Percentiles rank a stretch among this genome's conserved stretches.
phyloP scores from a whole-genome alignment of 2,797 vertebrate species.

The Rhynchonycteris naso region DNA sequence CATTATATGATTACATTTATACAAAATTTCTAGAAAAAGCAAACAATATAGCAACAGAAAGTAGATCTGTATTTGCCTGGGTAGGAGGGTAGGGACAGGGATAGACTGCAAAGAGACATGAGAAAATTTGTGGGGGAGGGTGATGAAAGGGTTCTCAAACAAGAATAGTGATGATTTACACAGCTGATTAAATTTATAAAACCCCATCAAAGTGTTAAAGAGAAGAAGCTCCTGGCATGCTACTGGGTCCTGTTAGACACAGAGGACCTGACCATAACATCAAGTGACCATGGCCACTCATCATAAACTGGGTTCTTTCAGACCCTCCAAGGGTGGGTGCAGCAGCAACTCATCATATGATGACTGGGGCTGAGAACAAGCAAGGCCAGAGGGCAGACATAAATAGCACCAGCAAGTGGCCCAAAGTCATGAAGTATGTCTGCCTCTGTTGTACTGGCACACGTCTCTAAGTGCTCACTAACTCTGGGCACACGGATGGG shows the following conservation, averaged over 20 bases:
- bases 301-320: not conserved
- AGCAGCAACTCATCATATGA: rapidly evolving
- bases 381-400: not conserved
- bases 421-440: not conserved
- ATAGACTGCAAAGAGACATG: not conserved
- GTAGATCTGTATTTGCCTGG: not conserved
- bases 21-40: not conserved
- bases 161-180: not conserved
- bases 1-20: not conserved
- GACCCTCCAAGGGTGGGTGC: rapidly evolving
- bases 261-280: not conserved
- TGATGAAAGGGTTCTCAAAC: not conserved
- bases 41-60: not conserved
- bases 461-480: not conserved
- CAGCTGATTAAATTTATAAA: not conserved
- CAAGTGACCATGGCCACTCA: not conserved
- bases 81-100: not conserved
- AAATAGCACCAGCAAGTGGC: not conserved
- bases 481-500: no score
- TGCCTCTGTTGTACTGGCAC: rapidly evolving
- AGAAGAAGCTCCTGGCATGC: not conserved
- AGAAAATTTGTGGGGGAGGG: not conserved
- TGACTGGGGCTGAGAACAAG: rapidly evolving
- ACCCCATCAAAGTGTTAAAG: not conserved
- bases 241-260: rapidly evolving